A percentile compares a stretch with the other conserved stretches of the same genome.
These are phyloP conservation scores for Lasius fuliginosus DNA, from an alignment of 2,888 invertebrate genomes.

Conservation along the genomic window DNA sequence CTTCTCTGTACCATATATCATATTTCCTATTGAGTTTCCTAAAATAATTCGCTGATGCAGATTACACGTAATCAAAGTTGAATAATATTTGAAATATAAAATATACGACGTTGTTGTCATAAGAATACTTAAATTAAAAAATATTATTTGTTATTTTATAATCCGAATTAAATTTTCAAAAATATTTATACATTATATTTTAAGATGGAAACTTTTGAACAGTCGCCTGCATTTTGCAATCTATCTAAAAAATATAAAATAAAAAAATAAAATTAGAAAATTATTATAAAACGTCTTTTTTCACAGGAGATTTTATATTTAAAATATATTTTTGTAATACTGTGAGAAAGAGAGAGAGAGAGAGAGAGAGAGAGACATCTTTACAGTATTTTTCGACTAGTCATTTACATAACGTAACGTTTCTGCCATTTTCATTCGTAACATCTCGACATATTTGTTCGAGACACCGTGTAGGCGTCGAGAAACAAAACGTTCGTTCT, in stretches of 20 bases:
- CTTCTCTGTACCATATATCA: neutral
- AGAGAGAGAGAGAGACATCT: neutral
- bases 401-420: neutral
- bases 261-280: neutral
- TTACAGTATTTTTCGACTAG: neutral
- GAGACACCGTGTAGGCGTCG: conserved; percentile 30
- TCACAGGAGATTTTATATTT: neutral
- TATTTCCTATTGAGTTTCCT: neutral
- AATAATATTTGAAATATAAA: conserved; percentile 8
- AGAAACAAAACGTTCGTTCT: conserved; percentile 42
- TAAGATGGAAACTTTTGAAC: neutral
- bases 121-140: neutral
- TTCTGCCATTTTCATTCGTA: neutral
- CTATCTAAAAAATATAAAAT: neutral
- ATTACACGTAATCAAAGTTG: neutral
- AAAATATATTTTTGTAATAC: neutral
- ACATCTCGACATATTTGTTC: neutral
- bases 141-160: neutral
- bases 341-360: neutral
- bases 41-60: conserved; percentile 22
- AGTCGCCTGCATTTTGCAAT: neutral
- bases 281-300: neutral
- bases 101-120: neutral
- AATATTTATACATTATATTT: neutral
- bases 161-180: neutral